Percentiles rank a stretch among this genome's conserved stretches.
phyloP scores from a whole-genome alignment of 2,888 invertebrate genomes.

The Lithophane leautieri region DNA sequence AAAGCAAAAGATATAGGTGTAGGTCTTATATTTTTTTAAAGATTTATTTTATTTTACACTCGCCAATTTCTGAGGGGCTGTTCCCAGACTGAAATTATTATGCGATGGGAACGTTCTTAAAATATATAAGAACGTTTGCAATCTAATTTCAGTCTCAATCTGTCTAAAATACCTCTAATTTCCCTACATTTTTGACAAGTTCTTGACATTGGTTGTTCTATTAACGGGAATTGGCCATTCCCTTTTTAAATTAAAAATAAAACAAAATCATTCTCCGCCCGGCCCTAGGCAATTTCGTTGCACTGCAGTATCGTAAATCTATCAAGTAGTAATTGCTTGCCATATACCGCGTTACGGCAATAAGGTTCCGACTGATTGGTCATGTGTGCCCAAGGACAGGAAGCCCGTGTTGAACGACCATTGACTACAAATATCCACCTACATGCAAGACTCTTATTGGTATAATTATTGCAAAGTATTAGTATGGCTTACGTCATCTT shows the following conservation, averaged over 20 bases:
- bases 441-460: slow-evolving; percentile 49
- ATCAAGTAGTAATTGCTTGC: slow-evolving; percentile 57
- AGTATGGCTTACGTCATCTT: slow-evolving; percentile 43
- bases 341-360: slow-evolving; percentile 51
- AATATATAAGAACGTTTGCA: neutral
- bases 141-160: neutral
- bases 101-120: no score
- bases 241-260: neutral
- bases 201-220: neutral
- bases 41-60: neutral
- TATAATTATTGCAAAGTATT: slow-evolving; percentile 62
- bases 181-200: no score
- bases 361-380: slow-evolving; percentile 68
- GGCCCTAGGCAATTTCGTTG: slow-evolving; percentile 35
- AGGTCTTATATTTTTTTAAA: neutral
- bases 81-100: no score
- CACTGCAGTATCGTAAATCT: slow-evolving; percentile 59
- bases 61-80: neutral
- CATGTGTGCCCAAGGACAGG: slow-evolving; percentile 70
- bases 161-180: neutral
- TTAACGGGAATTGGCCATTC: neutral
- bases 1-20: neutral
- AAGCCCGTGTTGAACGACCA: slow-evolving; percentile 58
- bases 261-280: neutral
- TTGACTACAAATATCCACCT: slow-evolving; percentile 65